Conservation (phyloP, 2,888 invertebrate species). For the Piscicola geometra region DNA sequence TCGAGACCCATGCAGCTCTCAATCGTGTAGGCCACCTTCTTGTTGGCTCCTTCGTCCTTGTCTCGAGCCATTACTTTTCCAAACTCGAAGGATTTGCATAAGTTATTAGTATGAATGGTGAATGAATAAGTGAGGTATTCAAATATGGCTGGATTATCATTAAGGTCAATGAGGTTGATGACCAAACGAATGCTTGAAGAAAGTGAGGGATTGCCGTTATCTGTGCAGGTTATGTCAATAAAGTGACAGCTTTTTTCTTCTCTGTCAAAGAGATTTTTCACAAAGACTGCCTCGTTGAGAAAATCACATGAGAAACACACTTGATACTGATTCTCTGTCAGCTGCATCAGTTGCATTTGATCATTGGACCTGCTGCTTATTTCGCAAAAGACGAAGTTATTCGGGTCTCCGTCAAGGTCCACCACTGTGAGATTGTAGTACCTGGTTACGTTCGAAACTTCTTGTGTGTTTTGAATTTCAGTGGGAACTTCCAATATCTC, state of each 20-base stretch:
- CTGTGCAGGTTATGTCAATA: background rate
- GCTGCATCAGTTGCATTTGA: background rate
- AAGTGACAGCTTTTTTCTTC: background rate
- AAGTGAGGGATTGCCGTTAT: background rate
- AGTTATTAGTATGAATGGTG: background rate
- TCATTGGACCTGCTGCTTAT: background rate
- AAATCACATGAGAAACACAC: constrained; percentile 6
- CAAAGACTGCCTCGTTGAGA: background rate
- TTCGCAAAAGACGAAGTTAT: constrained; percentile 10
- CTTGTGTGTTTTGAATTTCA: background rate
- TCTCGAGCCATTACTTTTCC: background rate
- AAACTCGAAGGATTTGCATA: background rate
- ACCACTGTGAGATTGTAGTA: background rate
- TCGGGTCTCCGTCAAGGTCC: background rate
- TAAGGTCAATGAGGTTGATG: constrained; percentile 1
- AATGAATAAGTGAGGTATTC: constrained; percentile 1
- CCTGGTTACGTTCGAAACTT: background rate
- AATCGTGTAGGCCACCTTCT: background rate
- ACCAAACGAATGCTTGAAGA: background rate
- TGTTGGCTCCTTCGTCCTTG: background rate
- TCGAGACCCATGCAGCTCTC: background rate
- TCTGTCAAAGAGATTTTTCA: background rate
- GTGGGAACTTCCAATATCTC: background rate
- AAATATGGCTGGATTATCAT: background rate
- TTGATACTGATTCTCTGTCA: background rate